Evolutionary conservation across 2,797 vertebrate genomes (phyloP).

Genomic region (Anas flavirostris): DNA sequence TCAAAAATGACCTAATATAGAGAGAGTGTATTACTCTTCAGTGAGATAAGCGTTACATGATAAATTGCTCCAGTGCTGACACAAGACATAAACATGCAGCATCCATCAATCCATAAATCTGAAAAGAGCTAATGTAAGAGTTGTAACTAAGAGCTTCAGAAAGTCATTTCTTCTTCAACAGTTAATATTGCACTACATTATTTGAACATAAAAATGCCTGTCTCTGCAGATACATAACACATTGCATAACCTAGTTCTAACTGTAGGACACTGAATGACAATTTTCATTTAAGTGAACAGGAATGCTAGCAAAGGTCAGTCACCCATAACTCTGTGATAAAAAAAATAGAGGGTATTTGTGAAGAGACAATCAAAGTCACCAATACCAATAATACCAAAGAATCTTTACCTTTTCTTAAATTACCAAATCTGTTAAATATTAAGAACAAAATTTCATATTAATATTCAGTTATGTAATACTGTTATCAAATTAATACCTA

Average conservation of each 20-base stretch:
- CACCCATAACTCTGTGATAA: neutral
- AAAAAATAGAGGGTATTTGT: neutral
- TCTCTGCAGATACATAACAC: neutral
- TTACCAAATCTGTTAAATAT: slow-evolving; percentile 29
- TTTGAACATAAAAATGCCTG: slow-evolving; percentile 6
- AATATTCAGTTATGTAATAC: slow-evolving; percentile 38
- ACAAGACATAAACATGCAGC: slow-evolving; percentile 33
- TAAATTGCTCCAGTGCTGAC: slow-evolving; percentile 26
- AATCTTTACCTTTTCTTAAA: slow-evolving; percentile 4
- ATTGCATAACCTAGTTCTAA: neutral
- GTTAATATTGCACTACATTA: neutral
- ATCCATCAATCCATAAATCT: slow-evolving; percentile 37
- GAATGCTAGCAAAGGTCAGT: neutral
- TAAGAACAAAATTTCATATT: slow-evolving; percentile 27
- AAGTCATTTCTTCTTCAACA: neutral
- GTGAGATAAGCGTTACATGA: slow-evolving; percentile 38
- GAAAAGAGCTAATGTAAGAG: neutral
- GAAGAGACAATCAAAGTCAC: neutral
- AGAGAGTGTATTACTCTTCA: neutral
- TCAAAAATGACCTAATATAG: neutral
- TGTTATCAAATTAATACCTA: neutral
- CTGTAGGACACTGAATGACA: neutral
- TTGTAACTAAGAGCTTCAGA: neutral
- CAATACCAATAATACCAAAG: neutral
- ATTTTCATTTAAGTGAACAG: neutral